Conservation (phyloP, 2,797 vertebrate genomes). For the Schizopygopsis malacanthus region DNA sequence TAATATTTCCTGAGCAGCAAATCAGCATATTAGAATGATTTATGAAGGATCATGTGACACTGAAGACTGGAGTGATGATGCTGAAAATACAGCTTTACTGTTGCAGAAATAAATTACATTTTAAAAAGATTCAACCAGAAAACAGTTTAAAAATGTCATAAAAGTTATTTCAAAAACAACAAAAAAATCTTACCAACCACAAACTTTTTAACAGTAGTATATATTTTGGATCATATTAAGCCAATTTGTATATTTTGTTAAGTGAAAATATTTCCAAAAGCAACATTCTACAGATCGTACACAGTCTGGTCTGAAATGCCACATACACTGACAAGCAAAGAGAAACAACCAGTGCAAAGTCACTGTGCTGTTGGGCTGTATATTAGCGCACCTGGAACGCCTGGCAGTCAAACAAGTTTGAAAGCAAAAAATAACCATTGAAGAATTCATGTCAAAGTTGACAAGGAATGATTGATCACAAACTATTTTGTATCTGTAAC, state of each 20-base stretch:
- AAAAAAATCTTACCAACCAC: not conserved
- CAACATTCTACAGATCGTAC: not conserved
- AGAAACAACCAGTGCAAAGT: not conserved
- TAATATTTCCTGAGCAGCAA: not conserved
- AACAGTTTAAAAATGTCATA: too few species aligned
- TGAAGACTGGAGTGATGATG: not conserved
- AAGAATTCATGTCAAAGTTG: not conserved
- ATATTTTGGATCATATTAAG: not conserved
- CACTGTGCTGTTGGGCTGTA: not conserved
- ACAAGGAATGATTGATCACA: conserved; percentile 10
- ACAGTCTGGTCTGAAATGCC: not conserved
- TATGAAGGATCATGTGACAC: not conserved
- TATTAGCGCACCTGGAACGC: not conserved
- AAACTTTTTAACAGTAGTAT: not conserved
- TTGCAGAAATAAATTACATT: not conserved
- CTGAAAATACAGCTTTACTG: not conserved
- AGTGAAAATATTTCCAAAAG: not conserved
- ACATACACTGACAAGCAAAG: not conserved
- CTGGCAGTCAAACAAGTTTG: not conserved
- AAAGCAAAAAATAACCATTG: not conserved
- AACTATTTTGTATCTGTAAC: not conserved
- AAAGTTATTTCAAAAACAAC: not conserved
- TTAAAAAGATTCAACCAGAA: not conserved
- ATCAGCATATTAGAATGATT: not conserved
- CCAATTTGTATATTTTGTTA: not conserved